phyloP scores from a whole-genome alignment of 2,888 invertebrate genomes.

The Dynastes maya region DNA sequence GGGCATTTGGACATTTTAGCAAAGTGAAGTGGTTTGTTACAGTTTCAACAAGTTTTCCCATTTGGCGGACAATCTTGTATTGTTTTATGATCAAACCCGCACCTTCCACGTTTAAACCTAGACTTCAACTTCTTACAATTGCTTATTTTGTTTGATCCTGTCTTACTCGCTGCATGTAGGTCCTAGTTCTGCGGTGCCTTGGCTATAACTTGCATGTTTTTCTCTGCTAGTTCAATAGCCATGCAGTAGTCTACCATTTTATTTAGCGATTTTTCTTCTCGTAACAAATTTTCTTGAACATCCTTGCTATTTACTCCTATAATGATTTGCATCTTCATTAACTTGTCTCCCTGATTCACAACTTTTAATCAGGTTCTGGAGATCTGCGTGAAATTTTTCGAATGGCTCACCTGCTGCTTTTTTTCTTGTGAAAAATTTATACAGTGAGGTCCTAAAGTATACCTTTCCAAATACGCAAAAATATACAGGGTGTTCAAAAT shows the following conservation, averaged over 20 bases:
- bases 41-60: constrained; percentile 16
- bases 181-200: background rate
- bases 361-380: background rate
- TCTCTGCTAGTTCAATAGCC: constrained; percentile 1
- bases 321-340: background rate
- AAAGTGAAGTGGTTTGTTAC: constrained; percentile 24
- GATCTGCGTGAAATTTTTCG: background rate
- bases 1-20: constrained; percentile 8
- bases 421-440: background rate
- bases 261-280: background rate
- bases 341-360: background rate
- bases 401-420: background rate
- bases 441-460: too few species aligned
- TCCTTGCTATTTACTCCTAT: background rate
- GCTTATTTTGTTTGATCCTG: background rate
- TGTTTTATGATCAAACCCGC: background rate
- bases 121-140: background rate
- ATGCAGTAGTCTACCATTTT: background rate
- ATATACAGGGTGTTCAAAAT: too few species aligned
- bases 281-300: background rate
- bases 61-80: constrained; percentile 1
- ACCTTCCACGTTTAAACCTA: background rate
- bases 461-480: too few species aligned
- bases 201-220: background rate
- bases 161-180: background rate